Evolutionary conservation across 2,113 vertebrate genomes (phyloP), one percentile per base, ranked within the genome.

Genomic region (Pteronura brasiliensis): DNA sequence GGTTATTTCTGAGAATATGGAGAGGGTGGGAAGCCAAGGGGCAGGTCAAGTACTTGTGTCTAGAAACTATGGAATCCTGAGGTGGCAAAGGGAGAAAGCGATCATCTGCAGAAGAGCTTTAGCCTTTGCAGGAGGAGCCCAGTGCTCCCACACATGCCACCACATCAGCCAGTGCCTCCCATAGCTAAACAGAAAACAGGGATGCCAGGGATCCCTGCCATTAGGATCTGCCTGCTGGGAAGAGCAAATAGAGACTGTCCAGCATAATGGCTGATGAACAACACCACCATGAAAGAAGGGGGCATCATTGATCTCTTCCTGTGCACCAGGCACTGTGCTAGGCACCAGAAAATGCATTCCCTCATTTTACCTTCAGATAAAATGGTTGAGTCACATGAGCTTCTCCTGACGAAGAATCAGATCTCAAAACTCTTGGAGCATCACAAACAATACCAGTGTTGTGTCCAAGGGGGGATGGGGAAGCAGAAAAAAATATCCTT

Each of bases 111-210:
- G 14, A 17, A n/a, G 52, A 44, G 13, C 34, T 2, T 20, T 20
- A 42, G n/a, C 12, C 86, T 90, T 6, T 14, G 61, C 44, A 42
- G 39, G n/a, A 42, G 34, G n/a, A 25, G 12, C 0, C 1, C 29
- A 39, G 59, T 39, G 18, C 12, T 23, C 1, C 0, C 7, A 57
- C 31, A 0, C 36, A 14, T 0, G 1, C 6, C 23, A 12, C 47
- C 39, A 85, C 52, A 11, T 7, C n/a, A 6, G 34, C 71, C 31
- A 17, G 14, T 0, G 20, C 69, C 31, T 31, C 25, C 57, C 1
- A 1, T 4, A 27, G 59, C 34, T n/a, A n/a, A 36, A 92, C 44
- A 80, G 88, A 71, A 77, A 31, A 39, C 47, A 18, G 29, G n/a
- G 10, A 3, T 47, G 27, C 67, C 25, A 2, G 52, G 55, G 59